phyloP scores from a whole-genome alignment of 2,797 vertebrate species.

The Danio albolineatus region DNA sequence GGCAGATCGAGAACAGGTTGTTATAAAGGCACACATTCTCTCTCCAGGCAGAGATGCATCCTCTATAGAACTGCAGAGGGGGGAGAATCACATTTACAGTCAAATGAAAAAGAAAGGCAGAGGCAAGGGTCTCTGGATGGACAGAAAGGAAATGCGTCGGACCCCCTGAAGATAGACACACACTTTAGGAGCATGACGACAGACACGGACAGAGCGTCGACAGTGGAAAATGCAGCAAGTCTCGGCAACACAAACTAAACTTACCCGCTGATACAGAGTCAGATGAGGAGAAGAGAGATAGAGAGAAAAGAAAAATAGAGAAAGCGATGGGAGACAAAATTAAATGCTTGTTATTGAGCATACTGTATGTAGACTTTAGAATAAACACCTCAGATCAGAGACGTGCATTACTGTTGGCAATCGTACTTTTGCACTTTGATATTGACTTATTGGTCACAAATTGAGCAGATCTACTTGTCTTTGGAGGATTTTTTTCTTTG shows the following conservation, averaged over 20 bases:
- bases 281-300: constrained; percentile 71
- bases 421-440: not conserved
- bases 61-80: constrained; percentile 76
- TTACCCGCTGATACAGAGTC: constrained; percentile 70
- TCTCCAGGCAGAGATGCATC: constrained; percentile 78
- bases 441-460: constrained; percentile 7
- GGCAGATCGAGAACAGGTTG: constrained; percentile 54
- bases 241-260: constrained; percentile 63
- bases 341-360: constrained; percentile 84
- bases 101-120: constrained; percentile 55
- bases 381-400: constrained; percentile 20
- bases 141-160: constrained; percentile 48
- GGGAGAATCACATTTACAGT: constrained; percentile 61
- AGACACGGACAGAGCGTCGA: constrained; percentile 55
- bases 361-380: constrained; percentile 57
- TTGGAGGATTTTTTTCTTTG: constrained; percentile 58
- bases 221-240: constrained; percentile 60
- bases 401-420: constrained; percentile 34
- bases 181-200: constrained; percentile 47
- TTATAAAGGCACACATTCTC: constrained; percentile 70
- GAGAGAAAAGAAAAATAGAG: constrained; percentile 69
- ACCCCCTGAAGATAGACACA: constrained; percentile 52
- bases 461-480: constrained; percentile 20
- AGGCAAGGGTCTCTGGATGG: constrained; percentile 47
- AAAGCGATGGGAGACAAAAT: constrained; percentile 93